Evolutionary conservation across 2,797 vertebrate species (phyloP).

Genomic region (Channa striata): DNA sequence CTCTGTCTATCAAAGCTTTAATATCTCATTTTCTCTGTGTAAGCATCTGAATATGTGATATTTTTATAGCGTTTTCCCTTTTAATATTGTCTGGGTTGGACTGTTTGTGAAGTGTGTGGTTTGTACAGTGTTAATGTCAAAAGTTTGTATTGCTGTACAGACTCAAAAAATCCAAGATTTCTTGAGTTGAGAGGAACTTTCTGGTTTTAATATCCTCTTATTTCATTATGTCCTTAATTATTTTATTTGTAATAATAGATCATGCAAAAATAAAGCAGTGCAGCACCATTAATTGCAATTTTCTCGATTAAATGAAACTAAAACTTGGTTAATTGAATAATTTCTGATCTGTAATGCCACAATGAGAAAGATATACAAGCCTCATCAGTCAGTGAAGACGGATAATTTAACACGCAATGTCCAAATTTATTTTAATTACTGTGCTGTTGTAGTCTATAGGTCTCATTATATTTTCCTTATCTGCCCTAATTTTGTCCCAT

Average conservation of each 20-base stretch:
- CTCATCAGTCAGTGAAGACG: slow-evolving; percentile 6
- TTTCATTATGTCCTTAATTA: neutral
- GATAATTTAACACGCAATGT: slow-evolving; percentile 26
- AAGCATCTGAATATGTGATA: neutral
- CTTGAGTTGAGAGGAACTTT: neutral
- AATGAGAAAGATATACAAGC: slow-evolving; percentile 15
- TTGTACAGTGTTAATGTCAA: neutral
- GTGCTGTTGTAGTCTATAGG: slow-evolving; percentile 23
- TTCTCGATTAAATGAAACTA: slow-evolving; percentile 18
- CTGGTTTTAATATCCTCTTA: slow-evolving; percentile 8
- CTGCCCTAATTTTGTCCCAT: slow-evolving; percentile 38
- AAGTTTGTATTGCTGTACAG: neutral
- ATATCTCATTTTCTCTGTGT: neutral
- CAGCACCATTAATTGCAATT: slow-evolving; percentile 24
- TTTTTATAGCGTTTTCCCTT: neutral
- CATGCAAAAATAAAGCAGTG: neutral
- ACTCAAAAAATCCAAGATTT: neutral
- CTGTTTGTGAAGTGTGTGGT: neutral
- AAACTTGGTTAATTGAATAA: slow-evolving; percentile 30
- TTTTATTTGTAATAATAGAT: slow-evolving; percentile 11
- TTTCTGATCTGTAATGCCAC: slow-evolving; percentile 16
- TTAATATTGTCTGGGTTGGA: neutral
- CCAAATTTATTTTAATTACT: slow-evolving; percentile 17
- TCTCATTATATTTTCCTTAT: slow-evolving; percentile 31
- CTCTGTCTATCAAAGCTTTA: neutral